Evolutionary conservation across 1,140 invertebrate species (phyloP).

Genomic region (Tribolium madens): DNA sequence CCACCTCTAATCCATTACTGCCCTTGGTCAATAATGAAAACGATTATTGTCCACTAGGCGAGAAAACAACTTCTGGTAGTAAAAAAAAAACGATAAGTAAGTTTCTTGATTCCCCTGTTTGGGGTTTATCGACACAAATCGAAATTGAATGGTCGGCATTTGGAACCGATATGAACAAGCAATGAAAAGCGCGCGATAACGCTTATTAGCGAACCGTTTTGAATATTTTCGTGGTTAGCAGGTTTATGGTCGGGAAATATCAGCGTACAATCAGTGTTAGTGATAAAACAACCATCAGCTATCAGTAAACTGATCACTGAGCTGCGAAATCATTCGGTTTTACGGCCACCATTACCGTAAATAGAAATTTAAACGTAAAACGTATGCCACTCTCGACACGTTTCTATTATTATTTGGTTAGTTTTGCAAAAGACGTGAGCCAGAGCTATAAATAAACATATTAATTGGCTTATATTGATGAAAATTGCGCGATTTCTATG

Average conservation of each 20-base stretch:
- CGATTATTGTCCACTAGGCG: too few species aligned
- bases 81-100: background rate
- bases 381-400: conserved; percentile 23
- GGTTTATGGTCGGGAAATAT: conserved; percentile 61
- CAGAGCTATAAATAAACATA: background rate
- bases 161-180: conserved; percentile 35
- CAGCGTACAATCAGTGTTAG: conserved; percentile 59
- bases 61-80: too few species aligned
- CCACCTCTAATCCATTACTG: too few species aligned
- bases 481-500: conserved; percentile 5
- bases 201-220: conserved; percentile 54
- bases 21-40: too few species aligned
- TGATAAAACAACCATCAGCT: conserved; percentile 62
- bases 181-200: conserved; percentile 43
- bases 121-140: conserved; percentile 33
- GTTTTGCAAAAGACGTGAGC: background rate
- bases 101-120: conserved; percentile 35
- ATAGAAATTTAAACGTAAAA: conserved; percentile 48
- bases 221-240: conserved; percentile 59
- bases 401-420: conserved; percentile 7
- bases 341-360: conserved; percentile 57
- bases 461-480: conserved; percentile 12
- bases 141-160: conserved; percentile 37
- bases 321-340: conserved; percentile 61
- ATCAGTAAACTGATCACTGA: conserved; percentile 56